Conservation (phyloP, 2,888 invertebrate species). For the Apoda limacodes region DNA sequence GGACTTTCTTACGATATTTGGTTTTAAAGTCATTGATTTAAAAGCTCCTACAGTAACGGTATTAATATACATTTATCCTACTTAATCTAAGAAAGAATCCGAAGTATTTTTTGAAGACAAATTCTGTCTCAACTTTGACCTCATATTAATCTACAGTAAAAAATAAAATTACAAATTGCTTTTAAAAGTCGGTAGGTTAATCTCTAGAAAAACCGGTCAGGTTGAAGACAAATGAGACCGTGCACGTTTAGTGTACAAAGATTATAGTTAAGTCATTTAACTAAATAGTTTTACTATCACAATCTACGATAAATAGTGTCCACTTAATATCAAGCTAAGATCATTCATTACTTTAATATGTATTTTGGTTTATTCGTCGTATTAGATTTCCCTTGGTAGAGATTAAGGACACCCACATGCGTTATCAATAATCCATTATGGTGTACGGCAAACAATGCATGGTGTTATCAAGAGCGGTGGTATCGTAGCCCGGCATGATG, state of each 20-base stretch:
- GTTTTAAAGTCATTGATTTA: too few relatives aligned
- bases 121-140: slow-evolving; percentile 44
- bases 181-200: slow-evolving; percentile 37
- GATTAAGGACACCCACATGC: slow-evolving; percentile 66
- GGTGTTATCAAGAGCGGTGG: slow-evolving; percentile 47
- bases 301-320: slow-evolving; percentile 50
- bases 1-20: too few relatives aligned
- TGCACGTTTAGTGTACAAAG: slow-evolving; percentile 30
- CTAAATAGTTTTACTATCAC: slow-evolving; percentile 44
- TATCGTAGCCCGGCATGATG: slow-evolving; percentile 51
- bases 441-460: slow-evolving; percentile 60
- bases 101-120: slow-evolving; percentile 30
- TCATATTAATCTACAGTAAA: slow-evolving; percentile 30
- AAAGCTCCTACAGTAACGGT: too few relatives aligned
- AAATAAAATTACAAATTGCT: slow-evolving; percentile 36
- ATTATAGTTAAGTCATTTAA: slow-evolving; percentile 53
- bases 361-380: slow-evolving; percentile 44
- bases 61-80: slow-evolving; percentile 27
- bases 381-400: slow-evolving; percentile 43
- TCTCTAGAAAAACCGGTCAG: slow-evolving; percentile 36
- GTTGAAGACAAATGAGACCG: slow-evolving; percentile 51
- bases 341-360: slow-evolving; percentile 52
- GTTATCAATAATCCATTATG: slow-evolving; percentile 69
- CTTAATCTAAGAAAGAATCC: slow-evolving; percentile 22
- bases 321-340: slow-evolving; percentile 53